phyloP scores from a whole-genome alignment of 2,113 vertebrate genomes.

The Holacanthus passer region DNA sequence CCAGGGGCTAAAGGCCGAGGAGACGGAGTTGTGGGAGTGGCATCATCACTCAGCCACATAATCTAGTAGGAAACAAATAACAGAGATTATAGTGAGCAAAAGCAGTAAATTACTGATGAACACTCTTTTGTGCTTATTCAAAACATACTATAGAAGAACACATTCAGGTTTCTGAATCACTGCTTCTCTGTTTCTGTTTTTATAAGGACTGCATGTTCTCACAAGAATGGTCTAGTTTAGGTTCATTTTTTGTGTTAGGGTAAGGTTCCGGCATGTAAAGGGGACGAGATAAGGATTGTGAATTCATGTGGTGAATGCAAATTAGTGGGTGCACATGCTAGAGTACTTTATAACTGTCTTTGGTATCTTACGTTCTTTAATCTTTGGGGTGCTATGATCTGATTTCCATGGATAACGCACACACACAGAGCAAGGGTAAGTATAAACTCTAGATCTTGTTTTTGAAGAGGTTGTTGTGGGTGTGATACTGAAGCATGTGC shows the following conservation, averaged over 20 bases:
- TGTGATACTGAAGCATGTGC: not conserved
- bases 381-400: not conserved
- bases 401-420: not conserved
- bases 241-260: not conserved
- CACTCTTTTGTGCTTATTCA: not conserved
- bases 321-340: not conserved
- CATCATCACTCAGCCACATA: slow-evolving; percentile 87
- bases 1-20: slow-evolving; percentile 64
- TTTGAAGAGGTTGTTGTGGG: not conserved
- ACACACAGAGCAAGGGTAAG: not conserved
- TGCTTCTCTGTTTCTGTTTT: not conserved
- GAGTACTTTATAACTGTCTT: not conserved
- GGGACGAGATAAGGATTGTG: not conserved
- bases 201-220: not conserved
- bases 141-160: not conserved
- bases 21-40: slow-evolving; percentile 75
- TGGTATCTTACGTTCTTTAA: not conserved
- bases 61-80: slow-evolving; percentile 77
- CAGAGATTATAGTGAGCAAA: slow-evolving; percentile 7
- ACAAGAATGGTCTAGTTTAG: not conserved
- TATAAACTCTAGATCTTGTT: not conserved
- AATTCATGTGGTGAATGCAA: not conserved
- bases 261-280: not conserved
- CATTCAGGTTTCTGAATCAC: not conserved
- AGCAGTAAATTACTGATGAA: not conserved